Percentiles rank a stretch among this genome's conserved stretches.
These are phyloP conservation scores for Maccullochella peelii DNA, from an alignment of 2,113 vertebrate genomes.

Conservation along the genomic window DNA sequence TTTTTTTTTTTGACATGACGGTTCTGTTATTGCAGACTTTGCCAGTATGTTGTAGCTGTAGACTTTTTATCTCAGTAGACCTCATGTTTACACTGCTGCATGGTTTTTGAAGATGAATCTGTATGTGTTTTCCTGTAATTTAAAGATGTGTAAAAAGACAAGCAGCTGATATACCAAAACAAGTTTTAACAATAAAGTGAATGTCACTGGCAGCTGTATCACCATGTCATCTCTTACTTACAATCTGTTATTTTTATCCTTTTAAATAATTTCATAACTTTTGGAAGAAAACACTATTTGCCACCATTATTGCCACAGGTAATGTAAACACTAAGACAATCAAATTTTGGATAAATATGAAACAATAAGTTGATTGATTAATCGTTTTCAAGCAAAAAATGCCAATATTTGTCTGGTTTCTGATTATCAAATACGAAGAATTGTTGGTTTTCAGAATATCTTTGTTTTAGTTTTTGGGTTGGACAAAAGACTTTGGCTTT, in stretches of 20 bases:
- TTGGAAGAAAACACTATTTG: not conserved
- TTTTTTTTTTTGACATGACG: slow-evolving; percentile 27
- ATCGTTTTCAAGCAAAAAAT: not conserved
- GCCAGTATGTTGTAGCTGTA: slow-evolving; percentile 57
- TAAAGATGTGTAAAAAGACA: slow-evolving; percentile 68
- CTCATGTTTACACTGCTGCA: slow-evolving; percentile 78
- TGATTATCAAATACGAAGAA: too few species aligned
- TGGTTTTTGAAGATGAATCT: slow-evolving; percentile 74
- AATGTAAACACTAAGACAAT: not conserved
- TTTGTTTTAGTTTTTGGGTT: not conserved
- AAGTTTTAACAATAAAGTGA: slow-evolving; percentile 83
- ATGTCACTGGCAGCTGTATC: slow-evolving; percentile 70
- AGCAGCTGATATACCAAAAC: slow-evolving; percentile 82
- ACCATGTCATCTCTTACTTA: not conserved
- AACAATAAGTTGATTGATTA: not conserved
- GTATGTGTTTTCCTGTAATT: slow-evolving; percentile 78
- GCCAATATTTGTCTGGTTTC: not conserved
- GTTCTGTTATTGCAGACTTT: slow-evolving; percentile 49
- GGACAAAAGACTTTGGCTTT: not conserved
- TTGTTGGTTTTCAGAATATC: not conserved
- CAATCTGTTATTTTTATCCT: not conserved
- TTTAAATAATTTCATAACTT: not conserved
- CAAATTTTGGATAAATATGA: not conserved
- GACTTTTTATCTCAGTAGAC: slow-evolving; percentile 65
- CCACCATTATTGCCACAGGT: not conserved